phyloP scores from a whole-genome alignment of 2,113 vertebrate species.

The Dryoscopus gambensis region DNA sequence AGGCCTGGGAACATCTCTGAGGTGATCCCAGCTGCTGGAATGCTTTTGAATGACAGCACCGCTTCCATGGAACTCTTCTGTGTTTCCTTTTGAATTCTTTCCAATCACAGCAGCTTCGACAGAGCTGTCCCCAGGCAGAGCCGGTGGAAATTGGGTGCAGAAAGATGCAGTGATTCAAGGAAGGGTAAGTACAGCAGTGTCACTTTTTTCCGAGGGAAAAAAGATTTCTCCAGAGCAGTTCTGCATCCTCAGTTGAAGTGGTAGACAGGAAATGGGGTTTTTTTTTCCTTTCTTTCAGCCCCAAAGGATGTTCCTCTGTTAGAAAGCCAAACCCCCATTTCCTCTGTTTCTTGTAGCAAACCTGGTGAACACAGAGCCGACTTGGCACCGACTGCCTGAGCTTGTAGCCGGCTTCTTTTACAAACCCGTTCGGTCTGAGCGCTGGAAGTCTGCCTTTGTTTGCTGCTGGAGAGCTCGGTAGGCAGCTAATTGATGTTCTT shows the following conservation, averaged over 20 bases:
- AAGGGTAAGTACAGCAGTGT: not conserved
- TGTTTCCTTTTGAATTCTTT: conserved; percentile 32
- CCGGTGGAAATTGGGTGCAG: not conserved
- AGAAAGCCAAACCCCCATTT: conserved; percentile 45
- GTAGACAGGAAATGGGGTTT: conserved; percentile 9
- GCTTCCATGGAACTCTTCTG: not conserved
- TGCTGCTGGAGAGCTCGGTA: not conserved
- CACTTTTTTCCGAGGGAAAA: not conserved
- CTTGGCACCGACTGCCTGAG: conserved; percentile 1
- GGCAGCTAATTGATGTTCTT: conserved; percentile 44
- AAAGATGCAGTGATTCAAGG: not conserved
- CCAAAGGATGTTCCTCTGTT: conserved; percentile 46
- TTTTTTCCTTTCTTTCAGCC: not conserved
- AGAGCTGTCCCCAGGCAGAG: not conserved
- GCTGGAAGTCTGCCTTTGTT: conserved; percentile 8
- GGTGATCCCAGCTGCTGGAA: not conserved
- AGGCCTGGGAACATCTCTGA: not conserved
- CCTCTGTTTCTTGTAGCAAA: conserved; percentile 26
- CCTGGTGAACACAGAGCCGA: conserved; percentile 17
- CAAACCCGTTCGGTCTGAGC: not conserved
- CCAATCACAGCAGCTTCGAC: not conserved
- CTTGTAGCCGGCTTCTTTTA: conserved; percentile 13
- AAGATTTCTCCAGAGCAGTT: not conserved
- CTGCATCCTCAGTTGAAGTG: not conserved
- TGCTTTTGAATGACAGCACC: not conserved